phyloP scores from a whole-genome alignment of 2,113 vertebrate species.

The Hydrolagus affinis region DNA sequence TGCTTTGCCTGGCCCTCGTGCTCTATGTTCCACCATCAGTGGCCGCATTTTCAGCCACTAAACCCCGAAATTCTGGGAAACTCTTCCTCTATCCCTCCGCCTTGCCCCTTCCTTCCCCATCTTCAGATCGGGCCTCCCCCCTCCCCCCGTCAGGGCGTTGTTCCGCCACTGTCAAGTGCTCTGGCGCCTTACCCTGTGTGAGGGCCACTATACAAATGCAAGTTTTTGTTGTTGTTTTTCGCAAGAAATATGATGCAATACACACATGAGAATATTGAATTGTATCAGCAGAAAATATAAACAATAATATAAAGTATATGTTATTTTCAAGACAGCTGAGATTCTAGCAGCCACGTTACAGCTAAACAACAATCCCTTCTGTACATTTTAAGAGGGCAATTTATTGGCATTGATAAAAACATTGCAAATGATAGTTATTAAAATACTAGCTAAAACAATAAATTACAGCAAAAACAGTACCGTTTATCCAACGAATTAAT shows the following conservation, averaged over 20 bases:
- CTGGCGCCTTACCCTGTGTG: too few relatives aligned
- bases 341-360: background rate
- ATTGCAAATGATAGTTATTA: background rate
- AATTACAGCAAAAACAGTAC: background rate
- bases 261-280: background rate
- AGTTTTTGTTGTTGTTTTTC: too few relatives aligned
- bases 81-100: too few relatives aligned
- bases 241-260: background rate
- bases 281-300: background rate
- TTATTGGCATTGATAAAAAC: background rate
- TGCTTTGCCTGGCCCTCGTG: too few relatives aligned
- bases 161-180: too few relatives aligned
- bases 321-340: background rate
- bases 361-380: background rate
- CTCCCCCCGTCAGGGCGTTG: too few relatives aligned
- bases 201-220: too few relatives aligned
- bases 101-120: too few relatives aligned
- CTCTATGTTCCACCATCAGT: too few relatives aligned
- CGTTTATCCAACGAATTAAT: background rate
- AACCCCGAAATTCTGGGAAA: too few relatives aligned
- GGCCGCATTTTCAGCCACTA: too few relatives aligned
- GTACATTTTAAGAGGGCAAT: background rate
- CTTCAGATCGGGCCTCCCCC: too few relatives aligned
- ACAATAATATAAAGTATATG: background rate
- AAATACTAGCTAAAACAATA: background rate